Base-by-base conservation (phyloP, 2,888 invertebrate genomes). In the Homarus gammarus region DNA sequence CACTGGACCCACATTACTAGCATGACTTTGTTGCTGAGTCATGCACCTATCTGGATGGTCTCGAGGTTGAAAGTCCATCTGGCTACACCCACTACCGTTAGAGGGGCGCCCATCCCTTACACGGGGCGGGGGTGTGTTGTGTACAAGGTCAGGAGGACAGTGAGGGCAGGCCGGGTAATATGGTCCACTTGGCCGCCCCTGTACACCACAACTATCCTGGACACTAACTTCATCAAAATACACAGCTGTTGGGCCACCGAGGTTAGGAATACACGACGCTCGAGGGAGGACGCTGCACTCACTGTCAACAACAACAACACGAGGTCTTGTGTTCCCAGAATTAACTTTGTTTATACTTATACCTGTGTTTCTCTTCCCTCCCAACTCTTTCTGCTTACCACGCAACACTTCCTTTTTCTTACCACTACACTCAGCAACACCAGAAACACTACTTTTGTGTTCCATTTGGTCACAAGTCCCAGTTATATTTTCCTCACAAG, bases 211-310 rank as follows among this genome's bases (percentile, higher is more conserved):
- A 1, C 15, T 18, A 38, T n/a, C 56, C 10, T 6, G 61, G 22
- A 22, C 33, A 38, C 5, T 38, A 49, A 5, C 49, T n/a, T 81
- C 81, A 38, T 81, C 81, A 27, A 81, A 81, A 27, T 81, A 81
- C 6, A 81, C 2, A 61, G 81, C 81, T 31, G 81, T 61, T n/a
- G 81, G 81, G 0, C 81, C 81, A 33, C 61, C 2, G 18, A 44
- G 27, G 36, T 22, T 36, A 0, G 22, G n/a, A 18, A 81, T 22
- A 61, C 81, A 81, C 12, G 56, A 36, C 6, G 81, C 6, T 15
- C 64, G 64, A 6, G 18, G 64, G 36, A 81, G 61, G 2, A 33
- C 18, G 18, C 61, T 33, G 38, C 81, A 81, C 64, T 38, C 61
- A 22, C 2, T 2, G 6, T 81, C 81, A 15, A 64, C 81, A 2